Evolutionary conservation across 2,797 vertebrate genomes (phyloP).

Genomic region (Muraenolepis orangiensis): DNA sequence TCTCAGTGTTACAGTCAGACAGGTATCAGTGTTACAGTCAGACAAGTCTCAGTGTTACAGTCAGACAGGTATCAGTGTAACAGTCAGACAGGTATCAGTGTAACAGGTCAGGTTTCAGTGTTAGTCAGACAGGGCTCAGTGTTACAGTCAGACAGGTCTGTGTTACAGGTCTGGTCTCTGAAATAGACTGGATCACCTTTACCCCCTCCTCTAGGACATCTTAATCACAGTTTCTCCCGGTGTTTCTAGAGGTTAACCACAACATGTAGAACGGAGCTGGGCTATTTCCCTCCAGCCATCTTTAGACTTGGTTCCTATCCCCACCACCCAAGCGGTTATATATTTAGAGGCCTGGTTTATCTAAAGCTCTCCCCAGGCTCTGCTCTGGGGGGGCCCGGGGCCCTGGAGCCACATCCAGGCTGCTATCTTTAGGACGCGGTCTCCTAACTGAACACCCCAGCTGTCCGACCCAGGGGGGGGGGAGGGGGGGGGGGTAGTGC

Average conservation of each 20-base stretch:
- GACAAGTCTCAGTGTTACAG: too few relatives aligned
- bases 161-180: too few relatives aligned
- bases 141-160: too few relatives aligned
- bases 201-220: not conserved
- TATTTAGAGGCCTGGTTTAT: not conserved
- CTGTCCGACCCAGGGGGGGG: slow-evolving; percentile 1
- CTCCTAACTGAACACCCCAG: slow-evolving; percentile 27
- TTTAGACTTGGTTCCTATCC: not conserved
- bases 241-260: not conserved
- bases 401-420: slow-evolving; percentile 2
- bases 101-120: too few relatives aligned
- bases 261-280: slow-evolving; percentile 23
- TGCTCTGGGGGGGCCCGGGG: not conserved
- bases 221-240: not conserved
- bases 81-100: too few relatives aligned
- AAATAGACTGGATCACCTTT: slow-evolving; percentile 40
- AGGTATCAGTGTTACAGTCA: too few relatives aligned
- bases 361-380: not conserved
- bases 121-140: too few relatives aligned
- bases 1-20: too few relatives aligned
- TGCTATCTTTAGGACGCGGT: slow-evolving; percentile 4
- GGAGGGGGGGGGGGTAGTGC: not conserved
- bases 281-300: not conserved
- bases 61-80: too few relatives aligned
- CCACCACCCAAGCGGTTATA: not conserved